A percentile compares a stretch with the other conserved stretches of the same genome.
Conservation (phyloP, 1,140 invertebrate species). For the Tetraneura akinire region DNA sequence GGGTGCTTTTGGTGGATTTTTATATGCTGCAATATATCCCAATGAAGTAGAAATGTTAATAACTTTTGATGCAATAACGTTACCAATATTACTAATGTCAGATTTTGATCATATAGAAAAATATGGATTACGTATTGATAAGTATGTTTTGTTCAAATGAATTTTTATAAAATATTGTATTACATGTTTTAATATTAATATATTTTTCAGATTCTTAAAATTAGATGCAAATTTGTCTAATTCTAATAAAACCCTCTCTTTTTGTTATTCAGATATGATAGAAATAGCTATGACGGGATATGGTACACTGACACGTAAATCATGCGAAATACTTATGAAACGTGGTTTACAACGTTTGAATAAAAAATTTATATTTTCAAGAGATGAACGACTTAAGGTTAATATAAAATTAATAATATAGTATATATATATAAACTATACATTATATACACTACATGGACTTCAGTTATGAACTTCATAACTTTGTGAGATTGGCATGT, state of each 20-base stretch:
- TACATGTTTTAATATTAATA: neutral
- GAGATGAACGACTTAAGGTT: conserved; percentile 68
- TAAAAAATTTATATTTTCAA: conserved; percentile 66
- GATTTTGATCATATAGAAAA: too few species aligned
- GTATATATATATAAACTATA: too few species aligned
- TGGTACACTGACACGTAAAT: conserved; percentile 68
- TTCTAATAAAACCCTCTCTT: conserved; percentile 67
- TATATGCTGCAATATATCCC: conserved; percentile 77
- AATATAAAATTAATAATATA: too few species aligned
- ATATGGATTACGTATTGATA: conserved; percentile 52
- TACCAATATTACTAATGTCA: conserved; percentile 52
- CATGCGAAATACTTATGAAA: conserved; percentile 71
- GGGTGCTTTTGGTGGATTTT: conserved; percentile 76
- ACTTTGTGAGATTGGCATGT: too few species aligned
- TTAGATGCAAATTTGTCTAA: conserved; percentile 73
- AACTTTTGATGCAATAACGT: conserved; percentile 61
- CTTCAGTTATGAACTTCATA: too few species aligned
- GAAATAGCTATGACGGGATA: conserved; percentile 72
- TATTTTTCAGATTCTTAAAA: conserved; percentile 63
- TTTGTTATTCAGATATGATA: conserved; percentile 74
- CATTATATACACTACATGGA: too few species aligned
- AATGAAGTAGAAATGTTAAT: conserved; percentile 73
- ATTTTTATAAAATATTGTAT: too few species aligned
- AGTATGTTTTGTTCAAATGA: conserved; percentile 41
- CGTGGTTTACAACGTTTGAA: conserved; percentile 67